Percentiles rank a stretch among this genome's conserved stretches.
Evolutionary conservation across 2,113 vertebrate species (phyloP).

Genomic region (Corythoichthys haematopterus): DNA sequence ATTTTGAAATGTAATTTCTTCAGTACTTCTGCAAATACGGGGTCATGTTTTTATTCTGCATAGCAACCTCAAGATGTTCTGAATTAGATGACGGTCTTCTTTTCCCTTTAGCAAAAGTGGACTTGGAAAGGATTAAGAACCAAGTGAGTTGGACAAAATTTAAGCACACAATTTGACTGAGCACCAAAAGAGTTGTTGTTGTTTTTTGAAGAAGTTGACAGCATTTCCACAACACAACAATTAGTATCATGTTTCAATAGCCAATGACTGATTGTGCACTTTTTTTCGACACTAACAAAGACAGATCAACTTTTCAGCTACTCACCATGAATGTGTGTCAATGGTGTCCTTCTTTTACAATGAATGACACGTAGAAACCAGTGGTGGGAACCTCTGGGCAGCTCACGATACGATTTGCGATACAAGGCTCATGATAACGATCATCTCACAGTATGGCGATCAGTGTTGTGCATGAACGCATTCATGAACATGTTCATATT

Average conservation of each 20-base stretch:
- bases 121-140: not conserved
- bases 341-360: too few species aligned
- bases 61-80: conserved; percentile 7
- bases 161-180: not conserved
- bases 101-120: not conserved
- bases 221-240: not conserved
- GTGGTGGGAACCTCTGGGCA: too few species aligned
- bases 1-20: not conserved
- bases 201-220: not conserved
- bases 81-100: conserved; percentile 1
- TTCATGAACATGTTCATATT: too few species aligned
- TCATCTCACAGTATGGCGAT: too few species aligned
- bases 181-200: not conserved
- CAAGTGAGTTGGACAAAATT: not conserved
- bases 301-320: too few species aligned
- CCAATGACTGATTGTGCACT: too few species aligned
- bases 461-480: too few species aligned
- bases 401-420: too few species aligned
- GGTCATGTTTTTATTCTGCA: conserved; percentile 8
- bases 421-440: too few species aligned
- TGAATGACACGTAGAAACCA: too few species aligned
- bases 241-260: not conserved
- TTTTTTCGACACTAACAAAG: too few species aligned
- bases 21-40: not conserved
- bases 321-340: too few species aligned